Conservation (phyloP, 2,113 vertebrate genomes). For the Sylvia atricapilla region DNA sequence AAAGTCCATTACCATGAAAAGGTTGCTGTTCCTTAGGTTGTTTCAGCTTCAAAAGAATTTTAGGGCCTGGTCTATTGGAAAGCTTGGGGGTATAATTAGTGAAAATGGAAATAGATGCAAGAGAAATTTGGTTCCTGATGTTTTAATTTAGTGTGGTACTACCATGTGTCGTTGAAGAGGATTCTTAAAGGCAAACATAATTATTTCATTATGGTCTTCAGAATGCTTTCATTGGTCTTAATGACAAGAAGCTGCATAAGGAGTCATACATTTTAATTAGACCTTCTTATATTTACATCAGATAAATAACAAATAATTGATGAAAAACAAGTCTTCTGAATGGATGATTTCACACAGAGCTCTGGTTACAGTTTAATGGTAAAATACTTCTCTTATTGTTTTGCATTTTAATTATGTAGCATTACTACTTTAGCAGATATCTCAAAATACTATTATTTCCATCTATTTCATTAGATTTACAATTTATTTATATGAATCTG, state of each 20-base stretch:
- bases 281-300: constrained; percentile 75
- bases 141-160: constrained; percentile 80
- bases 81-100: constrained; percentile 87
- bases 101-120: constrained; percentile 79
- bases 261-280: constrained; percentile 80
- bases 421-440: constrained; percentile 14
- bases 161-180: constrained; percentile 75
- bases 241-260: constrained; percentile 72
- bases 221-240: constrained; percentile 76
- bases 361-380: constrained; percentile 75
- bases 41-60: constrained; percentile 82
- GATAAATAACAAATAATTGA: constrained; percentile 82
- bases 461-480: constrained; percentile 22
- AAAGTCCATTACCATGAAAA: constrained; percentile 76
- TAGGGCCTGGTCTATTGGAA: constrained; percentile 80
- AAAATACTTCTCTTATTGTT: constrained; percentile 67
- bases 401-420: constrained; percentile 74
- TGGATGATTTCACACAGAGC: constrained; percentile 69
- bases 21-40: constrained; percentile 70
- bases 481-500: neutral
- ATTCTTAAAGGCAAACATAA: constrained; percentile 82
- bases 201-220: constrained; percentile 81
- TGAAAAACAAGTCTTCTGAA: constrained; percentile 74
- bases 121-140: constrained; percentile 79
- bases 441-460: constrained; percentile 18